phyloP scores from a whole-genome alignment of 2,113 vertebrate genomes.

The Edolisoma coerulescens region DNA sequence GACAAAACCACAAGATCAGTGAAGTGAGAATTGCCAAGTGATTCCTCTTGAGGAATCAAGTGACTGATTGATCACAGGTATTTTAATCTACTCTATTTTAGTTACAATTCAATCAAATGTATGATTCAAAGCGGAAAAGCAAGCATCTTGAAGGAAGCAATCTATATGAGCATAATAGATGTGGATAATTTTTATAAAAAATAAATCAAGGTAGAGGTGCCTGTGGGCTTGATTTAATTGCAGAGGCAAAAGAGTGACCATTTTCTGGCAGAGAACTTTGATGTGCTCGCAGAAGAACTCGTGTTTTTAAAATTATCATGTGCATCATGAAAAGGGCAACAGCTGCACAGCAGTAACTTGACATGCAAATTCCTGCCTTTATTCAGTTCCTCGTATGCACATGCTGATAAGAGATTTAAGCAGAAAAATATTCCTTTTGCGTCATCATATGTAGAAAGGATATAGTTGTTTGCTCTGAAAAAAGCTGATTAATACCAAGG shows the following conservation, averaged over 20 bases:
- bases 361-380: slow-evolving; percentile 55
- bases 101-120: slow-evolving; percentile 33
- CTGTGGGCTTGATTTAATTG: neutral
- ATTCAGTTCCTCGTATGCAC: slow-evolving; percentile 26
- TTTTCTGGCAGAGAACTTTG: slow-evolving; percentile 11
- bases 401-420: slow-evolving; percentile 43
- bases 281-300: slow-evolving; percentile 7
- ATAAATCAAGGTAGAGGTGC: neutral
- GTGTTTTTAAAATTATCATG: slow-evolving; percentile 36
- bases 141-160: slow-evolving; percentile 23
- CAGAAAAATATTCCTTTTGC: neutral
- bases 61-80: neutral
- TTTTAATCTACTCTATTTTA: slow-evolving; percentile 25
- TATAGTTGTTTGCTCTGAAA: neutral
- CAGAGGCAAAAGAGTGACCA: neutral
- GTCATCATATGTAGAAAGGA: neutral
- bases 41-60: neutral
- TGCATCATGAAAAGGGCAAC: slow-evolving; percentile 41
- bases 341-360: slow-evolving; percentile 52
- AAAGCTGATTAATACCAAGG: neutral
- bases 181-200: slow-evolving; percentile 24
- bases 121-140: slow-evolving; percentile 30
- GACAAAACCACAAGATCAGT: neutral
- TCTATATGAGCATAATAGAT: slow-evolving; percentile 25
- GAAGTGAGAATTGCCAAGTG: neutral